Conservation (phyloP, 2,113 vertebrate genomes). For the Dromaius novaehollandiae region DNA sequence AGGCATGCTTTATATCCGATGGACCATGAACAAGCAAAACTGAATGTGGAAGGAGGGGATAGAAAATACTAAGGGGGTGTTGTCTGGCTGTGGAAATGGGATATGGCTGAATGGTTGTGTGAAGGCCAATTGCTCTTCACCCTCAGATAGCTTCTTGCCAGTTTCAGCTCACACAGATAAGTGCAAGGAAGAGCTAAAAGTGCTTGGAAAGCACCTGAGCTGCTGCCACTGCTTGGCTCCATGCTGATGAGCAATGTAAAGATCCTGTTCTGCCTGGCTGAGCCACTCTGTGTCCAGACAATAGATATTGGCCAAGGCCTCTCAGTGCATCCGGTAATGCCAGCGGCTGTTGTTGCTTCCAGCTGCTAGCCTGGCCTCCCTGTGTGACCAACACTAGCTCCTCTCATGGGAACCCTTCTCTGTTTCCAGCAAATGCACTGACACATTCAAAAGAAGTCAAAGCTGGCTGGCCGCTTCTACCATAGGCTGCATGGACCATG, state of each 20-base stretch:
- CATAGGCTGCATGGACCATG: fast-evolving
- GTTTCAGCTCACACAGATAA: neutral
- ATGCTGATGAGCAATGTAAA: neutral
- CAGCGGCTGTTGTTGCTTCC: neutral
- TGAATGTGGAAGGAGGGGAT: neutral
- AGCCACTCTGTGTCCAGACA: neutral
- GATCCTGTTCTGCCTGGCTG: neutral
- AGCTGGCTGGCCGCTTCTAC: neutral
- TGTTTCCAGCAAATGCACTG: neutral
- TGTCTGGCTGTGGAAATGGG: neutral
- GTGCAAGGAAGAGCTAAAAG: neutral
- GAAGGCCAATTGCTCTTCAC: neutral
- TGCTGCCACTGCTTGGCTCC: neutral
- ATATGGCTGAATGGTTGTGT: neutral
- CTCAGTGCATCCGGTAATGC: neutral
- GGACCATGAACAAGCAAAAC: neutral
- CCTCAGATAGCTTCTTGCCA: neutral
- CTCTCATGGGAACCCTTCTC: neutral
- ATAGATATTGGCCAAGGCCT: fast-evolving
- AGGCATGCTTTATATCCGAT: neutral
- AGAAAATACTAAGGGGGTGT: neutral
- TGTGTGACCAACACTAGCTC: fast-evolving
- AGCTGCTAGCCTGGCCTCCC: neutral
- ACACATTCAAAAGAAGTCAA: neutral
- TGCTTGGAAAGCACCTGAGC: neutral